Conservation (phyloP, 2,888 invertebrate genomes). For the Adelphocoris suturalis region DNA sequence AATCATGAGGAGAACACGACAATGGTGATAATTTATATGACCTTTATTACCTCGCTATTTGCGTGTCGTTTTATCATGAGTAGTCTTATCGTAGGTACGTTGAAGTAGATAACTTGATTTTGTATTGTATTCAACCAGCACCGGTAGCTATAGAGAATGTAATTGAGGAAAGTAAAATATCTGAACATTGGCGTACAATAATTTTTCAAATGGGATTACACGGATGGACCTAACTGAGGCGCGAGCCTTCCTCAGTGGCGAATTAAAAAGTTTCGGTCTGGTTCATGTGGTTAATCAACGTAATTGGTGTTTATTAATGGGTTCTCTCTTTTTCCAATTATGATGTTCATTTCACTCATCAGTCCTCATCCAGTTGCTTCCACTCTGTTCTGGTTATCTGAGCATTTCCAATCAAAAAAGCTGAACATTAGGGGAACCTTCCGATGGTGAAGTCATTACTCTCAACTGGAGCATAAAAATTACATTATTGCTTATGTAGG, state of each 20-base stretch:
- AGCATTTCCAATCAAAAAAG: neutral
- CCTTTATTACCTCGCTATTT: too few relatives aligned
- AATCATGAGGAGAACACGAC: too few relatives aligned
- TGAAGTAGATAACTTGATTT: too few relatives aligned
- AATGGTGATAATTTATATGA: too few relatives aligned
- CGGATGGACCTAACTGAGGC: neutral
- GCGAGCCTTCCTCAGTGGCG: neutral
- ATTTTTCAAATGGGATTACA: neutral
- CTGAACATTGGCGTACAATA: neutral
- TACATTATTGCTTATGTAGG: too few relatives aligned
- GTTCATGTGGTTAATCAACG: constrained; percentile 37
- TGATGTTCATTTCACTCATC: neutral
- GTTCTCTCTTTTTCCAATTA: constrained; percentile 21
- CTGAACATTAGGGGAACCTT: too few relatives aligned
- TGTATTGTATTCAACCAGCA: too few relatives aligned
- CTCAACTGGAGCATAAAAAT: too few relatives aligned
- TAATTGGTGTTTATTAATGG: constrained; percentile 49
- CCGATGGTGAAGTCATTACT: too few relatives aligned
- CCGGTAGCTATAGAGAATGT: too few relatives aligned
- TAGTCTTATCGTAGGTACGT: too few relatives aligned
- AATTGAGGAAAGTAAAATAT: neutral
- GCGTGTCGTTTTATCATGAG: too few relatives aligned
- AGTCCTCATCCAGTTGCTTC: neutral
- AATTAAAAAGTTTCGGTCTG: constrained; percentile 63
- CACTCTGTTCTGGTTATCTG: constrained; percentile 17